phyloP scores from a whole-genome alignment of 2,113 vertebrate genomes.

The Pteruthius melanotis region DNA sequence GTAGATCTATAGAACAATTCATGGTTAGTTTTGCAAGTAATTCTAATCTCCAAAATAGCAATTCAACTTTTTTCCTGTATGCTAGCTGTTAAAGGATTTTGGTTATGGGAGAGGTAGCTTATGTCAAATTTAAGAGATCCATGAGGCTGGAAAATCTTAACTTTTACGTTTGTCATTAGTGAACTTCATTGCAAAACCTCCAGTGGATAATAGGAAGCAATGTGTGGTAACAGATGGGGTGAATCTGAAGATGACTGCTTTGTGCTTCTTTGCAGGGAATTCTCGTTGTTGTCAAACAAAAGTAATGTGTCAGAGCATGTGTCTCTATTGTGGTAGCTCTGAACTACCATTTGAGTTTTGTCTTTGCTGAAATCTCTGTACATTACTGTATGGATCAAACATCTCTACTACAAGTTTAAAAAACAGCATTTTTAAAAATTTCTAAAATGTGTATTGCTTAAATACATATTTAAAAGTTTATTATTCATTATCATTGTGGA shows the following conservation, averaged over 20 bases:
- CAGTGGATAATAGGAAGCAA: background rate
- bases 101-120: background rate
- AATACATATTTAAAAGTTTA: background rate
- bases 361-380: background rate
- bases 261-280: background rate
- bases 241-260: background rate
- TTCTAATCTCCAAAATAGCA: background rate
- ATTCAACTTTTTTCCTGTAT: background rate
- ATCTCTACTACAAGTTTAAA: background rate
- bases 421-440: background rate
- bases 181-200: background rate
- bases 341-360: background rate
- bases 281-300: background rate
- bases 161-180: background rate
- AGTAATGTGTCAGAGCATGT: background rate
- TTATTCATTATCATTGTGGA: background rate
- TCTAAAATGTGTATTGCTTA: background rate
- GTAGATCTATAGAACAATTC: background rate
- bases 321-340: background rate
- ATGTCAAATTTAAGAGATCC: background rate
- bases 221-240: background rate
- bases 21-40: background rate
- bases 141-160: background rate
- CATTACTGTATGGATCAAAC: background rate
- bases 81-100: background rate